phyloP scores from a whole-genome alignment of 2,888 invertebrate species.

The Coleophora deauratella region DNA sequence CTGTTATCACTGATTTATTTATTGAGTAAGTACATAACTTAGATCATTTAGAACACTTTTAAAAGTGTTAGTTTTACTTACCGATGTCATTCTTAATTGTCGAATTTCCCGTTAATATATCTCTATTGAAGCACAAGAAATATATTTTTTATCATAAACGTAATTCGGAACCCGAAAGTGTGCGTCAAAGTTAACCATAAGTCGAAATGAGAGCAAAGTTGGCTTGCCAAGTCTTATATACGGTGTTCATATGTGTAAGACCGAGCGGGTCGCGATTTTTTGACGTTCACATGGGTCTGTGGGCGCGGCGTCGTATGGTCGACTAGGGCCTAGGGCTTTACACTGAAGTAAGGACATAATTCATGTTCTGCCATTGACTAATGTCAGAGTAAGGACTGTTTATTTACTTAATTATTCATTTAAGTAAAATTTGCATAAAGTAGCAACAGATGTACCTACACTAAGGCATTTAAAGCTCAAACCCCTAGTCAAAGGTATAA shows the following conservation, averaged over 20 bases:
- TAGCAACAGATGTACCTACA: too few species aligned
- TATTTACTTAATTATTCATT: too few species aligned
- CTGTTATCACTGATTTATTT: too few species aligned
- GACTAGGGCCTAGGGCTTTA: slow-evolving; percentile 4
- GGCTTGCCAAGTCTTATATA: slow-evolving; percentile 67
- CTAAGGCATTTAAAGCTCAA: too few species aligned
- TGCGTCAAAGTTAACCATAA: slow-evolving; percentile 63
- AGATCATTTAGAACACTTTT: neutral
- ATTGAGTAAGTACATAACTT: neutral
- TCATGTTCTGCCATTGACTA: too few species aligned
- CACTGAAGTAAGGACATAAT: too few species aligned
- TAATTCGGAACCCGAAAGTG: slow-evolving; percentile 17
- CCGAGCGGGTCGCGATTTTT: slow-evolving; percentile 57
- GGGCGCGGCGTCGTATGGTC: slow-evolving; percentile 53
- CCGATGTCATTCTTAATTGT: slow-evolving; percentile 43
- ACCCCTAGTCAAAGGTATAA: too few species aligned
- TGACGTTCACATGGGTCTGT: slow-evolving; percentile 60
- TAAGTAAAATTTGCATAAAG: too few species aligned
- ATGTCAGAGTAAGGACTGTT: too few species aligned
- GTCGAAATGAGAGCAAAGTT: slow-evolving; percentile 71
- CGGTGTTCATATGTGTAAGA: slow-evolving; percentile 71
- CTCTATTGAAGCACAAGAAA: too few species aligned
- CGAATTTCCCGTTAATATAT: slow-evolving; percentile 4
- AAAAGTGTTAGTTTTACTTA: slow-evolving; percentile 27
- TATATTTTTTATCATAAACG: too few species aligned